Evolutionary conservation across 2,113 vertebrate genomes (phyloP).

Genomic region (Sisor rabdophorus): DNA sequence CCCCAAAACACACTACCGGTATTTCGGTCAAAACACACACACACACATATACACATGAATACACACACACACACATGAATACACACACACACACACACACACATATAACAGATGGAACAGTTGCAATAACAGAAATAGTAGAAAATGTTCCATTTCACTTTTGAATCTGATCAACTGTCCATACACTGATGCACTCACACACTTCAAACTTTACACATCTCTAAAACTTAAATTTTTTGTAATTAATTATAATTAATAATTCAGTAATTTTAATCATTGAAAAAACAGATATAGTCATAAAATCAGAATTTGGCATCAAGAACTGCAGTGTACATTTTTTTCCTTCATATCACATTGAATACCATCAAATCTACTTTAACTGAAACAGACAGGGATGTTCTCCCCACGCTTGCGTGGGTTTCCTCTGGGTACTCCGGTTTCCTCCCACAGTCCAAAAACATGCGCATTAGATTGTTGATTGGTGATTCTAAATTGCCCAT

Average conservation of each 20-base stretch:
- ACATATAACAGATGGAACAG: not conserved
- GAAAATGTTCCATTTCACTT: slow-evolving; percentile 3
- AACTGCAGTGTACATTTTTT: not conserved
- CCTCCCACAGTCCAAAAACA: too few relatives aligned
- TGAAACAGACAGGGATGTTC: too few relatives aligned
- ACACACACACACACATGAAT: slow-evolving; percentile 4
- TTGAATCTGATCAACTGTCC: not conserved
- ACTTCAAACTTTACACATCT: too few relatives aligned
- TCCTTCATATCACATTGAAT: slow-evolving; percentile 34
- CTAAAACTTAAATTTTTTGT: too few relatives aligned
- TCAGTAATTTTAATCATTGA: not conserved
- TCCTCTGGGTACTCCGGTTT: too few relatives aligned
- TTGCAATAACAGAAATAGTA: not conserved
- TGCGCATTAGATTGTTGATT: too few relatives aligned
- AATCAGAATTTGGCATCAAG: too few relatives aligned
- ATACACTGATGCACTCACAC: not conserved
- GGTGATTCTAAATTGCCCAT: too few relatives aligned
- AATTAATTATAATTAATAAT: too few relatives aligned
- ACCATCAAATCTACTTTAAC: not conserved
- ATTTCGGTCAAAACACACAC: slow-evolving; percentile 18
- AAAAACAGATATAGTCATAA: not conserved
- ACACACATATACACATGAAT: not conserved
- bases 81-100: slow-evolving; percentile 15
- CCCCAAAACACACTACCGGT: slow-evolving; percentile 26
- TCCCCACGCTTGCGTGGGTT: too few relatives aligned